Conservation (phyloP, 2,888 invertebrate genomes). For the Elysia crispata region DNA sequence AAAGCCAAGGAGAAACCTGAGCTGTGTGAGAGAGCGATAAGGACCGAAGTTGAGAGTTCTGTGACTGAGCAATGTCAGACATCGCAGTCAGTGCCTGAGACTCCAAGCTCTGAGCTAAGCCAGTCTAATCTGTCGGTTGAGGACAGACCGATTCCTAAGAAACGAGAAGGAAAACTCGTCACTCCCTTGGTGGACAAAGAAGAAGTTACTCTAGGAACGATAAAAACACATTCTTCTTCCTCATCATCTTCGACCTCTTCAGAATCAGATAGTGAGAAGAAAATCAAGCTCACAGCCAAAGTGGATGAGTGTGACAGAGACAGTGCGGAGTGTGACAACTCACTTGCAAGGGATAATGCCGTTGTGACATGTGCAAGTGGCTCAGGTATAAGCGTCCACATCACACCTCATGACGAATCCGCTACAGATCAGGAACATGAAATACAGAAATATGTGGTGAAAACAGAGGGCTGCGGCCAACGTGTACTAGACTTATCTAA, state of each 20-base stretch:
- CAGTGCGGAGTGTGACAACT: too few relatives aligned
- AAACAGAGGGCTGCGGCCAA: neutral
- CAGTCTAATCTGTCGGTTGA: neutral
- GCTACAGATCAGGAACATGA: neutral
- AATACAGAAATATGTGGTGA: slow-evolving; percentile 22
- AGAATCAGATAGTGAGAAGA: neutral
- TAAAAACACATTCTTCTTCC: neutral
- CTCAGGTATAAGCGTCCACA: neutral
- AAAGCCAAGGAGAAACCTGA: neutral
- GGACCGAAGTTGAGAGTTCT: neutral
- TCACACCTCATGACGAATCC: neutral
- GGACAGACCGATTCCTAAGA: neutral
- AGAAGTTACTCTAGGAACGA: too few relatives aligned
- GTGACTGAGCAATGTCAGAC: too few relatives aligned
- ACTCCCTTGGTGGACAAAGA: too few relatives aligned
- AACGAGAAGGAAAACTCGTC: neutral
- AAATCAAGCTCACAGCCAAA: neutral
- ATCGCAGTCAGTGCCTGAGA: too few relatives aligned
- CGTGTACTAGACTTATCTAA: slow-evolving; percentile 9
- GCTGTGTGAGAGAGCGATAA: neutral
- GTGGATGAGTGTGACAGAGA: neutral
- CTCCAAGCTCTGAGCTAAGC: too few relatives aligned
- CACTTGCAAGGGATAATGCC: too few relatives aligned
- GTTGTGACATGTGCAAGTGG: neutral
- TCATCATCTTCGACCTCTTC: slow-evolving; percentile 1